Evolutionary conservation across 1,140 invertebrate species (phyloP).

Genomic region (Sitodiplosis mosellana): DNA sequence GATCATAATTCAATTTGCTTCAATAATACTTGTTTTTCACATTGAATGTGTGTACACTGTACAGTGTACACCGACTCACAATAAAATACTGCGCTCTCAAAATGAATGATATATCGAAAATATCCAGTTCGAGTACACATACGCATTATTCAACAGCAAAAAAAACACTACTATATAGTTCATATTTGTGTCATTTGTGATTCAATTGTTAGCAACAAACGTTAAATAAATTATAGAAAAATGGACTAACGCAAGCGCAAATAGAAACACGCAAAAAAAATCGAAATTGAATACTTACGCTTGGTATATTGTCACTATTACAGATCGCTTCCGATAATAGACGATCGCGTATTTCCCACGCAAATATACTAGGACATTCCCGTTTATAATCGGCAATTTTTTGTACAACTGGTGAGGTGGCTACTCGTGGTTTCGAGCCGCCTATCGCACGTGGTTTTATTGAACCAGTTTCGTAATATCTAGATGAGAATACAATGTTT

Average conservation of each 20-base stretch:
- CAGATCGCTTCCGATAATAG: conserved; percentile 91
- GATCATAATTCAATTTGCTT: too few relatives aligned
- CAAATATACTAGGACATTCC: conserved; percentile 94
- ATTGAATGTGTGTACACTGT: too few relatives aligned
- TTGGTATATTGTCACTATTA: conserved; percentile 98
- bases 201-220: too few relatives aligned
- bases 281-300: conserved; percentile 57
- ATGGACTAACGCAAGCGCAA: not conserved
- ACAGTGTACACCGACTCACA: too few relatives aligned
- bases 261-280: not conserved
- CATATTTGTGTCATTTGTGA: too few relatives aligned
- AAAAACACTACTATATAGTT: too few relatives aligned
- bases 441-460: conserved; percentile 91
- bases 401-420: conserved; percentile 80
- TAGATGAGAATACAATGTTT: conserved; percentile 30
- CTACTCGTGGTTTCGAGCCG: conserved; percentile 88
- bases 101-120: too few relatives aligned
- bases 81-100: too few relatives aligned
- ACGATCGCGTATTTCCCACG: conserved; percentile 94
- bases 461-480: conserved; percentile 97
- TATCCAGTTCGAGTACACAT: too few relatives aligned
- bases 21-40: too few relatives aligned
- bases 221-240: too few relatives aligned
- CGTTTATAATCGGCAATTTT: conserved; percentile 93
- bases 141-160: too few relatives aligned